Conservation (phyloP, 2,888 invertebrate species). For the Holacanthella duospinosa region DNA sequence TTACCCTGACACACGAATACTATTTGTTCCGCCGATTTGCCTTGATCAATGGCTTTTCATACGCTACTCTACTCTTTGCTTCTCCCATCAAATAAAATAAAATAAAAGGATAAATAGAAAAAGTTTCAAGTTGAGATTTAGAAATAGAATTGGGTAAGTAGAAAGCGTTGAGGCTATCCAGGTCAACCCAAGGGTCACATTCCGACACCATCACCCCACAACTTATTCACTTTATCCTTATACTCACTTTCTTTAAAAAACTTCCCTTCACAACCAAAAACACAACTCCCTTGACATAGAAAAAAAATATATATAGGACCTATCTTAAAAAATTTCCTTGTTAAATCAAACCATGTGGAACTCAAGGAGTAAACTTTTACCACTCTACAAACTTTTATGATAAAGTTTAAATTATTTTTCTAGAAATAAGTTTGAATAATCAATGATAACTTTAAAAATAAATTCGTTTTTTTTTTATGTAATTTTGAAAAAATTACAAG, state of each 20-base stretch:
- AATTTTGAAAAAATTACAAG: not conserved
- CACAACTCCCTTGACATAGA: too few species aligned
- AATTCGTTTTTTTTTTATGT: not conserved
- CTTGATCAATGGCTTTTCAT: constrained; percentile 37
- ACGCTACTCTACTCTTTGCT: constrained; percentile 11
- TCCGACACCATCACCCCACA: not conserved
- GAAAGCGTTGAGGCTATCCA: not conserved
- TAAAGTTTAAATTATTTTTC: too few species aligned
- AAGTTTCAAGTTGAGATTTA: not conserved
- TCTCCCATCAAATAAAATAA: constrained; percentile 3
- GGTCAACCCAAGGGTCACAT: not conserved
- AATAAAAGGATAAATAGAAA: not conserved
- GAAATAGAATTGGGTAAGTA: not conserved
- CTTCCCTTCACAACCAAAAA: too few species aligned
- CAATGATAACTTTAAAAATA: too few species aligned
- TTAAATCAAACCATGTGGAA: too few species aligned
- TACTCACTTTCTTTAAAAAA: too few species aligned
- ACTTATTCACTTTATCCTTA: too few species aligned
- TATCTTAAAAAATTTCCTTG: too few species aligned
- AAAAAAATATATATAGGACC: too few species aligned
- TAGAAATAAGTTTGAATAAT: too few species aligned
- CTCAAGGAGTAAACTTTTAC: too few species aligned
- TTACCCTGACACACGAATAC: constrained; percentile 27
- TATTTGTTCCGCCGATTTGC: constrained; percentile 39
- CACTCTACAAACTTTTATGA: too few species aligned